A percentile compares a stretch with the other conserved stretches of the same genome.
phyloP scores from a whole-genome alignment of 2,113 vertebrate species.

The Colius striatus region DNA sequence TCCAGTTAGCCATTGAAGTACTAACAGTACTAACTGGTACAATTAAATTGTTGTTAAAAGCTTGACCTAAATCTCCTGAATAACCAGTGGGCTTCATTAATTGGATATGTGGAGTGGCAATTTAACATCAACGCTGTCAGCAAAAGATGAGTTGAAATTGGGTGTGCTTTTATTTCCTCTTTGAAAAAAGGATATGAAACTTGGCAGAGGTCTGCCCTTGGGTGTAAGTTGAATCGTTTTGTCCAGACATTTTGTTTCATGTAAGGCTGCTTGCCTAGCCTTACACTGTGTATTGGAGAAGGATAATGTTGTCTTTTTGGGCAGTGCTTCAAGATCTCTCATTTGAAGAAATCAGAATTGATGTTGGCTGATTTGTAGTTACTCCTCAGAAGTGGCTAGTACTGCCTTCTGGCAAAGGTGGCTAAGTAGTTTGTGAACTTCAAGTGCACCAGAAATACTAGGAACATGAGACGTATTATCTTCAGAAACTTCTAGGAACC shows the following conservation, averaged over 20 bases:
- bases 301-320: background rate
- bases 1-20: background rate
- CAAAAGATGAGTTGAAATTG: background rate
- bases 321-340: background rate
- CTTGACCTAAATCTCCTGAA: background rate
- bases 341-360: background rate
- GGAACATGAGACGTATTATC: background rate
- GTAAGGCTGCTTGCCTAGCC: background rate
- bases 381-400: background rate
- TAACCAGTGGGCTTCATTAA: background rate
- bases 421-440: background rate
- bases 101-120: background rate
- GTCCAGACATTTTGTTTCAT: background rate
- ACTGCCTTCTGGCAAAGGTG: background rate
- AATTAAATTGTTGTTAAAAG: background rate
- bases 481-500: background rate
- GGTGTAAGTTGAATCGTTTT: background rate
- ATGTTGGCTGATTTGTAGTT: background rate
- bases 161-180: background rate
- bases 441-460: background rate
- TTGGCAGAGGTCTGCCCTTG: background rate
- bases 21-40: background rate
- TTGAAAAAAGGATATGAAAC: background rate
- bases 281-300: rapidly evolving
- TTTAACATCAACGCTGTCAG: background rate